Base-by-base conservation (phyloP, 2,113 vertebrate genomes). In the Brachyistius frenatus region DNA sequence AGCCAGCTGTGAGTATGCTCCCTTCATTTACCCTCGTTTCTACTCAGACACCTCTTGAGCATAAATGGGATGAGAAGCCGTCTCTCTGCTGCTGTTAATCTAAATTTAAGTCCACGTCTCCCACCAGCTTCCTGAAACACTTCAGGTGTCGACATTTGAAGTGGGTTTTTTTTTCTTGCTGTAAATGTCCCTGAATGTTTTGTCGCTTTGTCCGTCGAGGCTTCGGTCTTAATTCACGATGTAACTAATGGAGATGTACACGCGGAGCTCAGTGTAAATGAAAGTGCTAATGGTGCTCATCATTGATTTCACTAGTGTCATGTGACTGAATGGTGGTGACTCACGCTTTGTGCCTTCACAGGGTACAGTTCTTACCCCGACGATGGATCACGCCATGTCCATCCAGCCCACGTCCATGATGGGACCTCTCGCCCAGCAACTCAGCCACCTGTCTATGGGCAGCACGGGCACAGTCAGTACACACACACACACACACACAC, bases 341-440 rank as follows among this genome's bases (percentile, higher is more conserved):
- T 71, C 8, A 58, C 36, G 63, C 23, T 54, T 5, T 81, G 2
- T 85, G 65, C 15, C 0, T 86, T 23, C 37, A 37, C 86, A 97
- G 97, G 96, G 97, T 80, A 94, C 97, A n/a, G 93, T 98, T 87
- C 94, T 97, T 88, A 96, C 96, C 15, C 95, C 95, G 56, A 93
- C 96, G 11, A 93, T 97, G 96, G 97, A 97, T 73, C 97, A 97
- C 14, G 86, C 95, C 66, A 95, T 97, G 94, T 95, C 97, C 90
- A 96, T 98, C 73, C 97, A 97, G 93, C 95, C 96, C 88, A 95
- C 96, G 23, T 97, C 96, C 66, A 93, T 97, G 95, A 96, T 98
- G 95, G 95, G 96, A 78, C 96, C 96, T 78, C 92, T 98, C 23
- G 89, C 96, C 61, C 97, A 98, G 94, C 97, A 98, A 90, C 89